These are phyloP conservation scores for Platerodrilus igneus DNA, from an alignment of 2,888 invertebrate species.

Conservation along the genomic window DNA sequence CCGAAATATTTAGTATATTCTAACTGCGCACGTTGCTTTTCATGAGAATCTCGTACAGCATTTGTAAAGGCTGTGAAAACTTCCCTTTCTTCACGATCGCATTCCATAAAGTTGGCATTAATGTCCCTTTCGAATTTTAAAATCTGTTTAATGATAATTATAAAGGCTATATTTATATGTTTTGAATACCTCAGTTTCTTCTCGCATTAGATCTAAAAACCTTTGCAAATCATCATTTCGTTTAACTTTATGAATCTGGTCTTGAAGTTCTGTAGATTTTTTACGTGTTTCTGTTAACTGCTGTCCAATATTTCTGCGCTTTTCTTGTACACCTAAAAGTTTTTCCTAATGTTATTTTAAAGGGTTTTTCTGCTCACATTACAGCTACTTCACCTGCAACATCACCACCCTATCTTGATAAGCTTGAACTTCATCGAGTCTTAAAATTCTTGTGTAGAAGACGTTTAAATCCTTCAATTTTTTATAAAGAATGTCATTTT, in stretches of 20 bases:
- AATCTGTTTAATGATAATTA: too few species aligned
- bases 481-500: conserved; percentile 40
- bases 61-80: conserved; percentile 68
- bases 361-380: neutral
- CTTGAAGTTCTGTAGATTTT: conserved; percentile 65
- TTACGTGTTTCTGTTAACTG: conserved; percentile 59
- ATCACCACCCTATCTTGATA: conserved; percentile 70
- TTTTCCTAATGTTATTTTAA: conserved; percentile 51
- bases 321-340: conserved; percentile 62
- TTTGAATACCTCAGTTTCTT: conserved; percentile 63
- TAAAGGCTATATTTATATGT: conserved; percentile 9
- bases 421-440: conserved; percentile 70
- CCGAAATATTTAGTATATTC: conserved; percentile 81
- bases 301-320: conserved; percentile 58
- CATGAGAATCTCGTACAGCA: conserved; percentile 75
- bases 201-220: conserved; percentile 68
- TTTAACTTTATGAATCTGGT: conserved; percentile 70
- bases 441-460: conserved; percentile 70
- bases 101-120: conserved; percentile 56
- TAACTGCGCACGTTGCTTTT: conserved; percentile 74
- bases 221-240: conserved; percentile 65
- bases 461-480: conserved; percentile 51
- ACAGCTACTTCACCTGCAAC: conserved; percentile 53
- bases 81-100: conserved; percentile 72
- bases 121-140: conserved; percentile 61